Conservation (phyloP, 2,113 vertebrate genomes). For the Callipepla squamata region DNA sequence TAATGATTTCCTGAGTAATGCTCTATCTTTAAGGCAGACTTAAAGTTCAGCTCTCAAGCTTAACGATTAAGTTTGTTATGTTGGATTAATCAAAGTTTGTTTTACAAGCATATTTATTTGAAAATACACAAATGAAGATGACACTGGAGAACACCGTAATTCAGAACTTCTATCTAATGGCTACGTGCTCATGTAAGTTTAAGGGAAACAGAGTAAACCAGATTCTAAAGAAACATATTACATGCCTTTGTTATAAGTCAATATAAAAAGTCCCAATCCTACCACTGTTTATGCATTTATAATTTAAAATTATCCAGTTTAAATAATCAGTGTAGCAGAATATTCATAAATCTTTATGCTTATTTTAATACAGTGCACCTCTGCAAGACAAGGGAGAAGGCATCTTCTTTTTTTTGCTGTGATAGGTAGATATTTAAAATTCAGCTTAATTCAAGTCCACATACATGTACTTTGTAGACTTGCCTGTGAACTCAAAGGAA, state of each 20-base stretch:
- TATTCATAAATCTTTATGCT: neutral
- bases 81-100: neutral
- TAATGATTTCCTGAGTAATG: neutral
- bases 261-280: neutral
- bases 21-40: neutral
- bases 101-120: neutral
- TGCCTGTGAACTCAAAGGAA: neutral
- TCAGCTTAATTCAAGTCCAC: neutral
- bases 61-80: neutral
- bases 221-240: neutral
- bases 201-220: neutral
- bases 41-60: neutral
- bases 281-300: neutral
- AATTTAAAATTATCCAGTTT: neutral
- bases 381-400: neutral
- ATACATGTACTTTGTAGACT: fast-evolving
- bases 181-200: neutral
- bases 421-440: neutral
- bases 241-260: neutral
- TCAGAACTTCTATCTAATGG: neutral
- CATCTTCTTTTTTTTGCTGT: neutral
- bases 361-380: neutral
- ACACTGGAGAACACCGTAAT: neutral
- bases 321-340: neutral
- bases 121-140: neutral